phyloP scores from a whole-genome alignment of 92 coral and sea anemone species.

The Palythoa caribaeorum region DNA sequence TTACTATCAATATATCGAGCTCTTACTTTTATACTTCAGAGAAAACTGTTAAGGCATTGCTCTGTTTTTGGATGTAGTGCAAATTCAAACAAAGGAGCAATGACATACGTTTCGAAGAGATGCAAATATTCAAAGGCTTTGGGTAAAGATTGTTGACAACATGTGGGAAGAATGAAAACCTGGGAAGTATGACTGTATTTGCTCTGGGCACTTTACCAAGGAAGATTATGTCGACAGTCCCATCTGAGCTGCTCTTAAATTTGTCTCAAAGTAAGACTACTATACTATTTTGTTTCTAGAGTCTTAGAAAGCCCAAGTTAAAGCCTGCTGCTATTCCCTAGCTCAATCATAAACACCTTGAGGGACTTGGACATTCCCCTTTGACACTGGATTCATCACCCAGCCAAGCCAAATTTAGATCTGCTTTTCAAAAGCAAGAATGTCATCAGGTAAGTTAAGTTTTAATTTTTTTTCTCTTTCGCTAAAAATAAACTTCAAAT shows the following conservation, averaged over 20 bases:
- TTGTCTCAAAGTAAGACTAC: background rate
- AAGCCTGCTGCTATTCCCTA: conserved; percentile 11
- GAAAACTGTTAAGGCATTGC: no score
- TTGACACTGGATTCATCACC: background rate
- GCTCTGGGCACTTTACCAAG: background rate
- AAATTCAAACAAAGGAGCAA: conserved; percentile 7
- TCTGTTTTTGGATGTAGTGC: conserved; percentile 14
- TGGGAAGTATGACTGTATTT: background rate
- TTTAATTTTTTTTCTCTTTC: background rate
- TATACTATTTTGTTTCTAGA: background rate
- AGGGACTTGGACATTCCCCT: background rate
- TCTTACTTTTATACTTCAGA: no score
- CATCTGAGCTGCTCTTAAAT: background rate
- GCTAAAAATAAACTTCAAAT: background rate
- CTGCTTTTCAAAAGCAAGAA: background rate
- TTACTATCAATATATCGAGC: no score
- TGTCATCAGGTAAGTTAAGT: background rate
- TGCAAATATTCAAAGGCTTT: background rate
- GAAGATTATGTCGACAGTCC: background rate
- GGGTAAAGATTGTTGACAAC: background rate
- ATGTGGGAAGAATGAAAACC: background rate
- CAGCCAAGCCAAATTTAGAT: background rate
- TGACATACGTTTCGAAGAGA: background rate
- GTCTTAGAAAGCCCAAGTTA: background rate
- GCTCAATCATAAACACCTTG: background rate